phyloP scores from a whole-genome alignment of 2,888 invertebrate species.

The Apodemia mormo region DNA sequence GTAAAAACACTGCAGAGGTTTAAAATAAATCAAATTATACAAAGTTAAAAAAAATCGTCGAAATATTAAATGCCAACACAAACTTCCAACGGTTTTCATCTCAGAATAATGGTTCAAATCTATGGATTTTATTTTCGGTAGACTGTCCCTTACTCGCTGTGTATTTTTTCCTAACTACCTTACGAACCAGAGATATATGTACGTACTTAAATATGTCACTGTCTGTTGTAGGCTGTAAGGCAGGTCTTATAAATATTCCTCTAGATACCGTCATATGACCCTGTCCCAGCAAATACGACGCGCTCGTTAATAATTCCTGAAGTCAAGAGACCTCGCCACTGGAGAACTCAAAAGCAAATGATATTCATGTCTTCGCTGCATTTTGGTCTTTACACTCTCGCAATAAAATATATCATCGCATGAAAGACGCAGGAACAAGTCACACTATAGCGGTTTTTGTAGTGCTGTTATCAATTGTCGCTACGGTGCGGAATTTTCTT shows the following conservation, averaged over 20 bases:
- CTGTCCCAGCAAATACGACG: constrained; percentile 16
- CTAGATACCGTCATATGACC: constrained; percentile 13
- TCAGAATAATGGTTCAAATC: no score
- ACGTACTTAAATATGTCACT: neutral
- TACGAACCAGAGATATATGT: neutral
- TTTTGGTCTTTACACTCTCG: neutral
- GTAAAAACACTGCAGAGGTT: no score
- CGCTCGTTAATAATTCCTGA: constrained; percentile 22
- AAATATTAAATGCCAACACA: no score
- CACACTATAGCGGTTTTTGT: constrained; percentile 17
- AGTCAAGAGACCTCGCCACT: constrained; percentile 16
- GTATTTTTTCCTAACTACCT: no score
- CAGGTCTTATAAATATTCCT: constrained; percentile 1
- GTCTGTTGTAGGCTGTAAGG: neutral
- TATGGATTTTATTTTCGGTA: no score
- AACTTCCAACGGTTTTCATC: no score
- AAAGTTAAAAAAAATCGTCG: no score
- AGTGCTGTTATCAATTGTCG: constrained; percentile 20
- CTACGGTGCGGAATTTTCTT: constrained; percentile 21
- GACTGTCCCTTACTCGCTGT: no score
- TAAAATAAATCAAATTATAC: no score
- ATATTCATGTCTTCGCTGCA: neutral
- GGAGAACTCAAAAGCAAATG: constrained; percentile 18
- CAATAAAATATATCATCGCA: constrained; percentile 12
- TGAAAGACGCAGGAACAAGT: constrained; percentile 3